Evolutionary conservation across 2,113 vertebrate genomes (phyloP), one percentile per base, ranked within the genome.

Genomic region (Fulica atra): DNA sequence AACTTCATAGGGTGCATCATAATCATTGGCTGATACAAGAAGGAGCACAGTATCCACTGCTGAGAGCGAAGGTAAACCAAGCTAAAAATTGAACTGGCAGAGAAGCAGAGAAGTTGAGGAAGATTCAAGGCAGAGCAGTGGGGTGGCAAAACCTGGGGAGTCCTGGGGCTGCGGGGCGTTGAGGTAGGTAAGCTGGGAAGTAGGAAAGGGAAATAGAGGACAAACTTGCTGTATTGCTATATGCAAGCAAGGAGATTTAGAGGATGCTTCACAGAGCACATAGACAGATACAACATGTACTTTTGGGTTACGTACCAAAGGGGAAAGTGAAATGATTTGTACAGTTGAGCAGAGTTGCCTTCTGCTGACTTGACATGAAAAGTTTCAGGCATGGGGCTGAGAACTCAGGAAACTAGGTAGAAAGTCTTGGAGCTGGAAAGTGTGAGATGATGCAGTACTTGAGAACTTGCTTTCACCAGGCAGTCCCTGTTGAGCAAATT

Each of bases 121-220:
- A n/a, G n/a, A n/a, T n/a, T n/a, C n/a, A 18, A 78, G 57, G 38
- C 21, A 84, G 31, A 83, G 40, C 42, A 79, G n/a, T 38, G 48
- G 18, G 14, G 12, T 63, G 23, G 28, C 24, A 61, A 59, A 36
- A 2, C 3, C 0, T n/a, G 33, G n/a, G 53, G 31, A 63, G 5
- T 48, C 9, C 31, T 60, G 54, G 23, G 42, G 12, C 29, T 0
- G 1, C 17, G 4, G 9, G 26, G 7, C 0, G 0, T 18, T 25
- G 24, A 61, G 38, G 25, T 31, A 61, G 51, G 19, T 74, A 71
- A 71, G 15, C 8, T 76, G 69, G 70, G 10, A 26, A 81, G 29
- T 36, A 53, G 76, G 42, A 60, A n/a, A 84, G 63, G 33, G 28
- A 87, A 93, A 77, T 8, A 79, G 56, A 64, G 35, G 51, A 26